Base-by-base conservation (phyloP, 1,140 invertebrate species). In the Drosophila auraria region DNA sequence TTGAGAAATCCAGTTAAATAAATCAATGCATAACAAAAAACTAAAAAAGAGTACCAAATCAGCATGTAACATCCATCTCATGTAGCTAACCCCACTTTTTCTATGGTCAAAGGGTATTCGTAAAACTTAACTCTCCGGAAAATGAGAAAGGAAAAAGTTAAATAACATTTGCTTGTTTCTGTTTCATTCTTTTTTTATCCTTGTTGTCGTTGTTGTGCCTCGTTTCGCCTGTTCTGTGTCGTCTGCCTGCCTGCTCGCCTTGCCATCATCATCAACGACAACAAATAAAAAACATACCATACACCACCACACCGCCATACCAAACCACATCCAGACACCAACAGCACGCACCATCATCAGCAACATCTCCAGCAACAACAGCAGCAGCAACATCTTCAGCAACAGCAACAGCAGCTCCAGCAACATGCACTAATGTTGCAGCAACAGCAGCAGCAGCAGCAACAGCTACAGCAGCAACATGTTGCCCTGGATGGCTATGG, bases 161-260 rank as follows among this genome's bases (percentile, higher is more conserved):
- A 82, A 91, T 91, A 90, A 89, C 82, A 82, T 87, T 91, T 82
- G 86, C 86, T 87, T 87, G 82, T 89, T 80, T 90, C 74, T 73
- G 63, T 74, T 80, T 70, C 78, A 75, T 78, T 71, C 82, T 36
- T 36, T 78, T 65, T 66, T 54, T 56, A 15, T 40, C 20, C 36
- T 57, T 75, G 65, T 82, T 87, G 66, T 83, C 64, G 61, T 73
- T 87, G 73, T 83, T 81, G 71, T 83, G 68, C 74, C 69, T 82
- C 75, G 75, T 75, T 72, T 87, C 82, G 80, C 73, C 76, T 73
- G 80, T 74, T 61, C 56, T 72, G 77, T 79, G 75, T 79, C 78
- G 78, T 75, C 77, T 63, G 80, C 70, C 70, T 54, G 83, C 71
- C 59, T 57, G 80, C 71, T 64, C 30, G 75, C 78, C 69, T 78